phyloP scores from a whole-genome alignment of 2,797 vertebrate species.

The Harpagifer antarcticus region DNA sequence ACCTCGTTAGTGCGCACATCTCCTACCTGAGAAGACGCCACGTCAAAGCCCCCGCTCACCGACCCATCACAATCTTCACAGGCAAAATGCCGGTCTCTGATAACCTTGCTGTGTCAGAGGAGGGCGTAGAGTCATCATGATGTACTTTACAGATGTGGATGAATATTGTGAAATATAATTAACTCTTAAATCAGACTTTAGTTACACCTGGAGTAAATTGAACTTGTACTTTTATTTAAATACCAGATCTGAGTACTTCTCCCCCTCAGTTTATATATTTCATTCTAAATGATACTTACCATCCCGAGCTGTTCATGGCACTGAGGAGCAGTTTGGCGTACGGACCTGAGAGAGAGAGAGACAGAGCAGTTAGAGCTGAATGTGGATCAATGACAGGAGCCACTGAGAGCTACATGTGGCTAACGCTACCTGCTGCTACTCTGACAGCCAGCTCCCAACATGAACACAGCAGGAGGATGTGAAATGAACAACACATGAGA shows the following conservation, averaged over 20 bases:
- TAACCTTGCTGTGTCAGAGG: constrained; percentile 85
- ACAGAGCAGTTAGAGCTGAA: background rate
- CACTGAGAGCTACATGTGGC: background rate
- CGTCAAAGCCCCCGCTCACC: constrained; percentile 95
- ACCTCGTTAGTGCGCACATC: accelerated
- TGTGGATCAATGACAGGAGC: background rate
- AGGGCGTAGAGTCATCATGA: background rate
- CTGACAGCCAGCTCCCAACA: background rate
- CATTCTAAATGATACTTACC: constrained; percentile 35
- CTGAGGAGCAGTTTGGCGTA: constrained; percentile 94
- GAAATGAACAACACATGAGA: background rate
- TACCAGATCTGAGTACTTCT: too few relatives aligned
- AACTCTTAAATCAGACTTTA: too few relatives aligned
- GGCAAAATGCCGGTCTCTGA: constrained; percentile 93
- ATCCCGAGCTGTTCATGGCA: constrained; percentile 95
- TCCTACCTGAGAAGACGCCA: constrained; percentile 91
- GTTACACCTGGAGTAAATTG: too few relatives aligned
- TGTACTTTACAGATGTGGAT: background rate
- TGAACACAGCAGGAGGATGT: background rate
- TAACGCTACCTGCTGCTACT: background rate
- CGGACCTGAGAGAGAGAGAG: constrained; percentile 85
- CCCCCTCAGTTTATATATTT: background rate
- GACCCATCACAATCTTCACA: constrained; percentile 95
- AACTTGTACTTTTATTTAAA: too few relatives aligned
- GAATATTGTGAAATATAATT: too few relatives aligned